Percentiles rank a stretch among this genome's conserved stretches.
These are phyloP conservation scores for Cygnus olor DNA, from an alignment of 2,797 vertebrate genomes.

Conservation along the genomic window DNA sequence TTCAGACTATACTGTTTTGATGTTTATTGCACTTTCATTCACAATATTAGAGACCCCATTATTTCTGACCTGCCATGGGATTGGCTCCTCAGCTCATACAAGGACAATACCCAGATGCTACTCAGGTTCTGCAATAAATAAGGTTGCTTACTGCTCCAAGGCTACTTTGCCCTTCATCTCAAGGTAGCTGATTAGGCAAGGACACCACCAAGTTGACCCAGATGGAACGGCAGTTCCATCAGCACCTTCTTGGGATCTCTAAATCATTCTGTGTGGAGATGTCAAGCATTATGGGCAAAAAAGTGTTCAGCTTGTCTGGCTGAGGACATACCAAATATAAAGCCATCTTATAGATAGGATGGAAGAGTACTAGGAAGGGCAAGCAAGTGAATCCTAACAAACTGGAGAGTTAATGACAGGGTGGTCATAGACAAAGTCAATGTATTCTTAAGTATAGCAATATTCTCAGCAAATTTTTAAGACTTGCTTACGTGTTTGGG, in stretches of 20 bases:
- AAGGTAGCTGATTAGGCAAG: fast-evolving
- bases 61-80: not conserved
- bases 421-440: not conserved
- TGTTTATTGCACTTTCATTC: not conserved
- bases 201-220: not conserved
- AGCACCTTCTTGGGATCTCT: not conserved
- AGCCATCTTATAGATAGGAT: not conserved
- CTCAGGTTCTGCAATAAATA: not conserved
- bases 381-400: not conserved
- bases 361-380: not conserved
- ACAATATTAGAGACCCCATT: not conserved
- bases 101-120: not conserved
- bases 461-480: not conserved
- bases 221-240: not conserved
- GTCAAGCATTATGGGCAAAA: not conserved
- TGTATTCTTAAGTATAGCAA: not conserved
- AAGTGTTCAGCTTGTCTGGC: not conserved
- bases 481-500: not conserved
- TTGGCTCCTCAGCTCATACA: not conserved
- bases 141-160: not conserved
- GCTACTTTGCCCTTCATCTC: not conserved
- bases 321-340: not conserved
- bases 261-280: not conserved
- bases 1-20: not conserved
- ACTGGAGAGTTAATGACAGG: not conserved